Conservation (phyloP, 2,797 vertebrate species). For the Anas georgica region DNA sequence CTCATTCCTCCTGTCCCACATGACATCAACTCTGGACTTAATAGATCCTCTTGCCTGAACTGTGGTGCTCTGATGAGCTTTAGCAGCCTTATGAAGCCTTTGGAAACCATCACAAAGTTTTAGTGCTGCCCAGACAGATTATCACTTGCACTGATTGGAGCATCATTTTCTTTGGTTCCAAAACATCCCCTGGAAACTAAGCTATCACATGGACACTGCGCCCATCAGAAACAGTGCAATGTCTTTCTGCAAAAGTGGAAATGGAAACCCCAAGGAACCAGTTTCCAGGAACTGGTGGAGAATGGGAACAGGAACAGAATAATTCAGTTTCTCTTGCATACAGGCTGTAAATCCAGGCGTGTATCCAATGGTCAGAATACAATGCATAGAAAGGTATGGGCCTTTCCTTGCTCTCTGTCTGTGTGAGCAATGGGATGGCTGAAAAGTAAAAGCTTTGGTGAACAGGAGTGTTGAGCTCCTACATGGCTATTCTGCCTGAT, state of each 20-base stretch:
- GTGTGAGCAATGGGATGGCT: not conserved
- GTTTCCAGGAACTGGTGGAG: not conserved
- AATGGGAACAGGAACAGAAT: not conserved
- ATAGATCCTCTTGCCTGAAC: not conserved
- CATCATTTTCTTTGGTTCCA: not conserved
- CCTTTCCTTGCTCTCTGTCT: not conserved
- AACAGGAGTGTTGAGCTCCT: not conserved
- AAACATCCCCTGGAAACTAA: not conserved
- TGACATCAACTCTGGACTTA: not conserved
- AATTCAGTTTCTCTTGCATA: not conserved
- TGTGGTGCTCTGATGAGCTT: not conserved
- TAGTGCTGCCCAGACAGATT: not conserved
- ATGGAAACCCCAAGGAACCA: not conserved
- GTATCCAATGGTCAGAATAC: not conserved
- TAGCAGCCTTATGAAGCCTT: not conserved
- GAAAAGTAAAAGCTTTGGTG: not conserved
- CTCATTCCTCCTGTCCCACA: not conserved
- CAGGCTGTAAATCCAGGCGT: not conserved
- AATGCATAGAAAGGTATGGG: not conserved
- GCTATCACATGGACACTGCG: rapidly evolving
- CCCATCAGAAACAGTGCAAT: rapidly evolving
- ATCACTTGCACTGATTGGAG: not conserved
- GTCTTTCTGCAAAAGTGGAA: not conserved
- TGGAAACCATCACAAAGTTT: not conserved
- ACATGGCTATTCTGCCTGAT: no score